Percentiles rank a stretch among this genome's conserved stretches.
Evolutionary conservation across 2,113 vertebrate species (phyloP).

Genomic region (Archilochus colubris): DNA sequence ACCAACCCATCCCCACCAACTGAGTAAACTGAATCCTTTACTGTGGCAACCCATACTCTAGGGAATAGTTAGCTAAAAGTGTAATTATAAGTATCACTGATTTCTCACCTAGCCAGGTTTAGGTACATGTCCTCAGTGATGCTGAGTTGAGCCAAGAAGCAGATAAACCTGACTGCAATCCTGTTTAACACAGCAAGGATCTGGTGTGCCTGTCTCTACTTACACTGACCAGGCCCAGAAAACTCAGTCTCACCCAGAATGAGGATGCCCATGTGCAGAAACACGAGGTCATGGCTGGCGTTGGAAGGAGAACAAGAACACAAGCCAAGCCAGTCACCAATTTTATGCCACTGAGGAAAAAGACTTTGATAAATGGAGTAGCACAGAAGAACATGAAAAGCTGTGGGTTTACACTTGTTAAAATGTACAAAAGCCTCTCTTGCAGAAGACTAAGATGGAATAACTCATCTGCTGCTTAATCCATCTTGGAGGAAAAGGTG

Average conservation of each 20-base stretch:
- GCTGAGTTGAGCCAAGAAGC: background rate
- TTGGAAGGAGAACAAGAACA: background rate
- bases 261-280: background rate
- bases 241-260: background rate
- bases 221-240: background rate
- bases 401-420: background rate
- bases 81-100: background rate
- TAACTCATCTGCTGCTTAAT: background rate
- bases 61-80: background rate
- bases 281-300: background rate
- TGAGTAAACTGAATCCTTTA: background rate
- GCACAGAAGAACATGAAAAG: background rate
- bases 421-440: background rate
- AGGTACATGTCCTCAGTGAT: background rate
- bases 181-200: background rate
- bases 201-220: background rate
- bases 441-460: background rate
- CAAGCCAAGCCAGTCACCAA: background rate
- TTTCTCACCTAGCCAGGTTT: background rate
- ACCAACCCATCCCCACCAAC: background rate
- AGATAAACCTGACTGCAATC: background rate
- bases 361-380: background rate
- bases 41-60: background rate
- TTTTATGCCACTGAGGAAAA: background rate
- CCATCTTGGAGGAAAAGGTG: background rate